phyloP scores from a whole-genome alignment of 2,888 invertebrate genomes.

The Ennomos quercinarius region DNA sequence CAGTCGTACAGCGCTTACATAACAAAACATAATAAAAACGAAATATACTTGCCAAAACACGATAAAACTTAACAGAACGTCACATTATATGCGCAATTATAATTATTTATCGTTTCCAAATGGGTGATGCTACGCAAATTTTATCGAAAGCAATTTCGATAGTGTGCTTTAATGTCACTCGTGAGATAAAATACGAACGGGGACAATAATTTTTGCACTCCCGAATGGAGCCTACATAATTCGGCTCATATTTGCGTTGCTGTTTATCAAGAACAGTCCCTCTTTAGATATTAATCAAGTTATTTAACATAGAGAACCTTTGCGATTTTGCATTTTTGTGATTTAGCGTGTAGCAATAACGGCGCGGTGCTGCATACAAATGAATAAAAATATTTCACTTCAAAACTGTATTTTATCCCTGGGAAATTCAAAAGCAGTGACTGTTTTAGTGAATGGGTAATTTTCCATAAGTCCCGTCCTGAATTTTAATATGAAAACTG shows the following conservation, averaged over 20 bases:
- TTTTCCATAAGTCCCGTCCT: constrained; percentile 31
- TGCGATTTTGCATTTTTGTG: constrained; percentile 57
- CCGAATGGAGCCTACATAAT: constrained; percentile 73
- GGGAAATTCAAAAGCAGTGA: constrained; percentile 29
- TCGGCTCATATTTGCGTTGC: constrained; percentile 68
- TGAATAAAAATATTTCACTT: constrained; percentile 41
- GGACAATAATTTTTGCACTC: constrained; percentile 72
- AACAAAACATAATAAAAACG: constrained; percentile 37
- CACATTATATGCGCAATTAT: constrained; percentile 74
- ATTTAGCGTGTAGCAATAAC: constrained; percentile 51
- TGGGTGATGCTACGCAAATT: constrained; percentile 68
- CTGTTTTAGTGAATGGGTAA: constrained; percentile 36
- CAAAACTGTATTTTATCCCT: constrained; percentile 39
- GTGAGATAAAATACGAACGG: constrained; percentile 72
- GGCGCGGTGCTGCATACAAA: constrained; percentile 45
- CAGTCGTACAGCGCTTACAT: constrained; percentile 43
- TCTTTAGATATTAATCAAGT: constrained; percentile 56
- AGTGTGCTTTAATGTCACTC: constrained; percentile 68
- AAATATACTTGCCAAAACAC: constrained; percentile 45
- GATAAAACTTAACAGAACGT: constrained; percentile 52
- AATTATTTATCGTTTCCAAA: constrained; percentile 77
- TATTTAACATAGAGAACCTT: constrained; percentile 56
- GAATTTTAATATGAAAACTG: constrained; percentile 20
- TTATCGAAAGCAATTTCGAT: constrained; percentile 80
- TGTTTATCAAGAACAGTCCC: constrained; percentile 58